Conservation (phyloP, 2,797 vertebrate genomes). For the Sebastes minor region DNA sequence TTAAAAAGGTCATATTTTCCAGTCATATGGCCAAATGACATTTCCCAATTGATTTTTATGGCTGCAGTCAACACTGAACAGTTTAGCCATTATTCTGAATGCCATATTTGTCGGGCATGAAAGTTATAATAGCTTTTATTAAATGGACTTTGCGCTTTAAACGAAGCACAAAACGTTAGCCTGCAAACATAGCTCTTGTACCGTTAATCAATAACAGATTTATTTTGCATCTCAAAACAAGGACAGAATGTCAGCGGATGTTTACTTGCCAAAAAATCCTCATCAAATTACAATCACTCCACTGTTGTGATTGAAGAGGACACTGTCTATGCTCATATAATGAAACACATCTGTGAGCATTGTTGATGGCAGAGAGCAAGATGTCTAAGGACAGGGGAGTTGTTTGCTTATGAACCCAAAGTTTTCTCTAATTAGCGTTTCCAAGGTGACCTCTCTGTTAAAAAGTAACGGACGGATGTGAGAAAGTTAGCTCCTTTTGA, state of each 20-base stretch:
- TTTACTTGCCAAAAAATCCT: slow-evolving; percentile 48
- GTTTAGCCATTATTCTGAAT: slow-evolving; percentile 45
- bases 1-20: slow-evolving; percentile 52
- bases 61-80: slow-evolving; percentile 40
- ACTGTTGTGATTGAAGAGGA: slow-evolving; percentile 17
- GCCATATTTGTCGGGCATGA: slow-evolving; percentile 37
- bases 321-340: slow-evolving; percentile 7
- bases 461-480: neutral
- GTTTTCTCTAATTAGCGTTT: neutral
- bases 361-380: neutral
- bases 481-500: neutral
- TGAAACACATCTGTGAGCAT: slow-evolving; percentile 15
- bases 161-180: slow-evolving; percentile 4
- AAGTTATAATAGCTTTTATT: slow-evolving; percentile 55
- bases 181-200: slow-evolving; percentile 21
- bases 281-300: slow-evolving; percentile 38
- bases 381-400: slow-evolving; percentile 8
- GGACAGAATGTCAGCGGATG: slow-evolving; percentile 47
- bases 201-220: slow-evolving; percentile 56
- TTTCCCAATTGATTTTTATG: slow-evolving; percentile 51
- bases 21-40: slow-evolving; percentile 38
- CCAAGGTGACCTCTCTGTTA: neutral
- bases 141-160: slow-evolving; percentile 33
- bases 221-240: slow-evolving; percentile 59
- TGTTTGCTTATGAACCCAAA: neutral